A percentile compares a stretch with the other conserved stretches of the same genome.
phyloP scores from a whole-genome alignment of 1,140 invertebrate genomes.

The Zaprionus africanus region DNA sequence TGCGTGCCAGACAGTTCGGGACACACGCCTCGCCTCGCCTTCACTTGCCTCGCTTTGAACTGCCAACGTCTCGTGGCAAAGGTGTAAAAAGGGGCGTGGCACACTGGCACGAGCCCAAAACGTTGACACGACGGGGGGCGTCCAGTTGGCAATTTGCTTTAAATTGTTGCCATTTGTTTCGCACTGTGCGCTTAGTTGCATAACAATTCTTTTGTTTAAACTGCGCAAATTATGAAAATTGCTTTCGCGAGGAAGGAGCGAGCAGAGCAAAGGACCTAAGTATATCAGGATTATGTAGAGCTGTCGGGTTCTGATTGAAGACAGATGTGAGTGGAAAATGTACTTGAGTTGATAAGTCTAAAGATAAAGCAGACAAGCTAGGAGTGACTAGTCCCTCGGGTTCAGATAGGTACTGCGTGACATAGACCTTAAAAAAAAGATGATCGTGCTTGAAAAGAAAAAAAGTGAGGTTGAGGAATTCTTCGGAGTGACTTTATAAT shows the following conservation, averaged over 20 bases:
- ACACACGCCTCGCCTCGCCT: conserved; percentile 54
- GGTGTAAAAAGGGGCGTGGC: conserved; percentile 72
- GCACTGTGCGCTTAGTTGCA: conserved; percentile 63
- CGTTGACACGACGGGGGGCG: conserved; percentile 62
- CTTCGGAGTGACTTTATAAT: too few species aligned
- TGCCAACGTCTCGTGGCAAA: conserved; percentile 56
- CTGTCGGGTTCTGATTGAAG: conserved; percentile 10
- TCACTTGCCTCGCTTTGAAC: too few species aligned
- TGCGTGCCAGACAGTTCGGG: conserved; percentile 55
- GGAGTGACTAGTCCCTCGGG: too few species aligned
- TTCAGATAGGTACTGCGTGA: too few species aligned
- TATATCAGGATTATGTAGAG: not conserved
- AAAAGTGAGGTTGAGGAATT: too few species aligned
- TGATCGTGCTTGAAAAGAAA: too few species aligned
- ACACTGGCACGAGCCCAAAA: conserved; percentile 43
- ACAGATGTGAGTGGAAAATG: not conserved
- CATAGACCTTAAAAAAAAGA: too few species aligned
- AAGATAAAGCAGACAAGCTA: too few species aligned
- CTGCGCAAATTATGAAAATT: conserved; percentile 75
- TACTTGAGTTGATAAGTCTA: not conserved
- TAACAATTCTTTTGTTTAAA: conserved; percentile 70
- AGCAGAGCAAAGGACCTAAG: not conserved
- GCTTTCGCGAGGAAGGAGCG: conserved; percentile 31
- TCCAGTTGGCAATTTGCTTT: conserved; percentile 72
- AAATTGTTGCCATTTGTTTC: conserved; percentile 79